Conservation (phyloP, 2,113 vertebrate species). For the Phylloscopus trochilus region DNA sequence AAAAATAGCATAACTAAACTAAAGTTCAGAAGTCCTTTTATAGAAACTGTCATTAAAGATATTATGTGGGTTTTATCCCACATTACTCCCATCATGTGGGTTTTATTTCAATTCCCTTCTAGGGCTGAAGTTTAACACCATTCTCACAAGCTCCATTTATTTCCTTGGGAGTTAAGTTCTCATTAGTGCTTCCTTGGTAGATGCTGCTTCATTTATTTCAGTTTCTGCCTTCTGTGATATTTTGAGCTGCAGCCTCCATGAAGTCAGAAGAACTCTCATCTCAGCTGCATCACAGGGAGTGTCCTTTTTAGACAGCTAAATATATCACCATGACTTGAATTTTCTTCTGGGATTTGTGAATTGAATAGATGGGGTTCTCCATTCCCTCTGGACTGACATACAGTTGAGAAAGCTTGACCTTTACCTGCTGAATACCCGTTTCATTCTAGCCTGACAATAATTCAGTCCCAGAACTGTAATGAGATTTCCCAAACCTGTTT, state of each 20-base stretch:
- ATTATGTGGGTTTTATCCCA: background rate
- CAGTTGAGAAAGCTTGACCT: background rate
- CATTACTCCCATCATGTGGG: background rate
- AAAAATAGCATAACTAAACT: background rate
- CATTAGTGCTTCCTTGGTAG: background rate
- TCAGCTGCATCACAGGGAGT: background rate
- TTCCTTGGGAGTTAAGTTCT: background rate
- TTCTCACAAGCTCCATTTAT: background rate
- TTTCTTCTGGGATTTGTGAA: background rate
- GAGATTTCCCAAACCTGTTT: background rate
- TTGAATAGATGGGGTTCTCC: background rate
- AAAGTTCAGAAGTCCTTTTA: background rate
- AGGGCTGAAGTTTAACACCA: background rate
- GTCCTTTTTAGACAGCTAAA: background rate
- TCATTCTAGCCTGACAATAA: background rate
- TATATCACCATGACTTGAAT: background rate
- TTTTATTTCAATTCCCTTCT: background rate
- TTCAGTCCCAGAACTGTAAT: background rate
- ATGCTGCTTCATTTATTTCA: background rate
- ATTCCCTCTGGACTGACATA: background rate
- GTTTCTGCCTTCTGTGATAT: background rate
- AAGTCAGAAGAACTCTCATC: background rate
- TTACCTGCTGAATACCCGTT: background rate
- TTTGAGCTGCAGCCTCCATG: background rate
- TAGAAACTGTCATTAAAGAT: background rate